Base-by-base conservation (phyloP, 2,797 vertebrate species). In the Erethizon dorsatum region DNA sequence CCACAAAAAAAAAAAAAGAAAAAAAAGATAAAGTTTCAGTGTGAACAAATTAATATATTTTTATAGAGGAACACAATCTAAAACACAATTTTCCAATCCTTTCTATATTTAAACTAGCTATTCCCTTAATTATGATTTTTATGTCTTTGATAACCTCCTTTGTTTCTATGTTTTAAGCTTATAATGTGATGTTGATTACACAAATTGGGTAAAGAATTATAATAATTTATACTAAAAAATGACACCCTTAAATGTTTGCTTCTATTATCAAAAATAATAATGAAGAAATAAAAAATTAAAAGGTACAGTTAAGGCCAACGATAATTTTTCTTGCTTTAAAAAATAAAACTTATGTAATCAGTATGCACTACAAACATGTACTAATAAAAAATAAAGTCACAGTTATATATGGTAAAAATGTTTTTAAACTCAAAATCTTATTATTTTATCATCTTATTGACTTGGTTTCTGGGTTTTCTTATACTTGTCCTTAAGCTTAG, bases 201-300 rank as follows among this genome's bases (percentile, higher is more conserved):
- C 18, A 67, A 71, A n/a, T 3, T 91, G 41, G 50, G 22, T 59
- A 87, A 65, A 14, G 28, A 33, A 94, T 73, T 28, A n/a, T 85
- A 89, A 89, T 85, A 2, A 77, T 79, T 31, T 85, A 56, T 79
- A 85, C 33, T 85, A 89, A 67, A 94, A 80, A 97, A 89, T 69
- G 71, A 84, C 26, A 89, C 26, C 18, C 65, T 95, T 95, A 59
- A 31, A 37, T 75, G 12, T 6, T 57, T 13, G 45, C 37, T 37
- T 95, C 33, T 67, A 37, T 52, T 57, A 80, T 52, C 28, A 61
- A 56, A 61, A 50, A 45, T 28, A 88, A 83, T 37, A 69, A 50
- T 56, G 47, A 59, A 73, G 26, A 45, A 84, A 28, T 41, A 78
- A 91, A 59, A 45, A 61, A 52, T 13, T 37, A 56, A 80, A 24